phyloP scores from a whole-genome alignment of 2,797 vertebrate genomes.

The Acanthurus leucopareius region DNA sequence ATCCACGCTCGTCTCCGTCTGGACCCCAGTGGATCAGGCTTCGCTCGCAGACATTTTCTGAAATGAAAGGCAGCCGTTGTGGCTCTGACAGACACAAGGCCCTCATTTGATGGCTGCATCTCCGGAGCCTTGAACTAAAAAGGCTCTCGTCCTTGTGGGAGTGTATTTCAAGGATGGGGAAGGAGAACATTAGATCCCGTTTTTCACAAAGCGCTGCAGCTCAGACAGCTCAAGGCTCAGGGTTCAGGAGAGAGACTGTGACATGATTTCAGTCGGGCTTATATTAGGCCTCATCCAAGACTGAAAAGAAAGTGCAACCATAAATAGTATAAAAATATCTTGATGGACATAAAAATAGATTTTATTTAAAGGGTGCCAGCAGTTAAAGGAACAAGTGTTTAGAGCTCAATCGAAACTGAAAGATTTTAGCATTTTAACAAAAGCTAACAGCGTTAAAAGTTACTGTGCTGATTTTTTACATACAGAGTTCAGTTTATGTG shows the following conservation, averaged over 20 bases:
- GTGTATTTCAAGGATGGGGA: conserved; percentile 54
- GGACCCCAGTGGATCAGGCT: conserved; percentile 7
- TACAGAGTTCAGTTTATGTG: background rate
- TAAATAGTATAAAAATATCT: conserved; percentile 40
- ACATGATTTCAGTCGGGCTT: conserved; percentile 35
- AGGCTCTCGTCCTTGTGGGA: conserved; percentile 44
- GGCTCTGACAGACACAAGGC: conserved; percentile 49
- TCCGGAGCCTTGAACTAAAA: conserved; percentile 72
- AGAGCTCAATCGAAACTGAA: background rate
- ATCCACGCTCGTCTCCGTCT: background rate
- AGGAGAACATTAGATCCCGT: conserved; percentile 41
- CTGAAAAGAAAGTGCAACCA: background rate
- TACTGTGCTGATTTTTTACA: background rate
- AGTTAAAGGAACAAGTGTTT: background rate
- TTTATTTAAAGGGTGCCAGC: background rate
- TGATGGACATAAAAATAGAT: conserved; percentile 22
- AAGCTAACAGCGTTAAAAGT: background rate
- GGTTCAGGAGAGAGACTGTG: conserved; percentile 23
- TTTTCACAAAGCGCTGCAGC: conserved; percentile 29
- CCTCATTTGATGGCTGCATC: conserved; percentile 54
- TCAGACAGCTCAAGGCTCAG: conserved; percentile 27
- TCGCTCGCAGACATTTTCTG: conserved; percentile 48
- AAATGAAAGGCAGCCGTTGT: conserved; percentile 49
- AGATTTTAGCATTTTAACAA: background rate
- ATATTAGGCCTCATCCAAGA: conserved; percentile 4